Evolutionary conservation across 2,113 vertebrate genomes (phyloP), one percentile per base, ranked within the genome.

Genomic region (Anser cygnoides): DNA sequence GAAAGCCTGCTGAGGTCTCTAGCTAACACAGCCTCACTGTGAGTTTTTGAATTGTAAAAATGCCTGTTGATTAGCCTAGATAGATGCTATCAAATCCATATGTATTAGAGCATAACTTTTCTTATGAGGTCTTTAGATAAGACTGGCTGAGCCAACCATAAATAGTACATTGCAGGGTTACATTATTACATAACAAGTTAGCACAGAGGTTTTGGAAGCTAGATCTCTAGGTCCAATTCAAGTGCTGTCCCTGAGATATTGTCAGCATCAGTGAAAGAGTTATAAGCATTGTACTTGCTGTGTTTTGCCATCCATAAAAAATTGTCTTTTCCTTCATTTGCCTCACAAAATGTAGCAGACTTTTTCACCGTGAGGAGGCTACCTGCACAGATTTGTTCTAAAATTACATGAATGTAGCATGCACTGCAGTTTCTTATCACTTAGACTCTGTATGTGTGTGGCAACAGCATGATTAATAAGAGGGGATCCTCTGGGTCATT

Each of bases 41-140:
- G 41, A 28, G 37, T n/a, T 70, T 93, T 88, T 77, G 19, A 92
- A n/a, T 80, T 83, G 54, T 63, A 31, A 57, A 63, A 57, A 63
- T 74, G 80, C 65, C 52, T 78, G 65, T 86, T 94, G 91, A 81
- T 90, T 84, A 81, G 57, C 73, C 52, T 81, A 28, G 65, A 71
- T 71, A 81, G 76, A 87, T 81, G 50, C 55, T 86, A 63, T 73
- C 29, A 1, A 84, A 72, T 89, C 80, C 59, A 26, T 90, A 86
- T 67, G 68, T 84, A 86, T 94, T 66, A 77, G 55, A 92, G 50
- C 0, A 0, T 81, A 80, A 83, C 88, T 92, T 89, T 83, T 78
- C 86, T 94, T 46, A 8, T 33, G 76, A 91, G 65, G 65, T 59
- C 61, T 84, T 87, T 50, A 75, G 91, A 33, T 68, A 23, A 89